Conservation (phyloP, 2,888 invertebrate genomes). For the Luperina testacea region DNA sequence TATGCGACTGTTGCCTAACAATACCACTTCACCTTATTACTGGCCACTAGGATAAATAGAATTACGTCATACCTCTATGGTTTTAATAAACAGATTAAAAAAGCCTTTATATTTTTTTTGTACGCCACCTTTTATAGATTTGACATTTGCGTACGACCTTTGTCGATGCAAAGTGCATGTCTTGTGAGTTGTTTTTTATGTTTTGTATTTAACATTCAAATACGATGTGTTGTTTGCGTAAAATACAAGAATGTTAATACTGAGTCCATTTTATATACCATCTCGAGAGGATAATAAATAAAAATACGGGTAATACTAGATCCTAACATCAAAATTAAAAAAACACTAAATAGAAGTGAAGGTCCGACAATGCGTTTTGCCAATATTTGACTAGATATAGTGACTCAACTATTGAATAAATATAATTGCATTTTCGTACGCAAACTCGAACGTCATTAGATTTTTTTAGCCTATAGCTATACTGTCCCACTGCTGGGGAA, state of each 20-base stretch:
- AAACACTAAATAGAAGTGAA: not conserved
- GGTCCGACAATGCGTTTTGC: not conserved
- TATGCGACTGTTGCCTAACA: slow-evolving; percentile 68
- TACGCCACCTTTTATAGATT: slow-evolving; percentile 3
- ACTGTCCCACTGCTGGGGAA: not conserved
- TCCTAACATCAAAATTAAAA: not conserved
- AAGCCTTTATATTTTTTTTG: slow-evolving; percentile 21
- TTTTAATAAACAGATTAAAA: slow-evolving; percentile 41
- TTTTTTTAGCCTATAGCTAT: not conserved
- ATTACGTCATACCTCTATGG: slow-evolving; percentile 65
- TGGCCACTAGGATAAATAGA: slow-evolving; percentile 66
- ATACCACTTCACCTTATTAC: slow-evolving; percentile 76
- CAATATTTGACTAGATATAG: not conserved
- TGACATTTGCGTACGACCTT: slow-evolving; percentile 45
- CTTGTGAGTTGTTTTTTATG: slow-evolving; percentile 6
- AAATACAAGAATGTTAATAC: not conserved
- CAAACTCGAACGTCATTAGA: too few relatives aligned
- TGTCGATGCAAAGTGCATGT: slow-evolving; percentile 33
- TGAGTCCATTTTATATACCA: not conserved
- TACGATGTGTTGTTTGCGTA: not conserved
- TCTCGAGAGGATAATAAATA: not conserved
- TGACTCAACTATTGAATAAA: not conserved
- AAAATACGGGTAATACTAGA: not conserved
- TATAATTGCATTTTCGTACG: not conserved
- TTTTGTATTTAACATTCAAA: slow-evolving; percentile 1